phyloP scores from a whole-genome alignment of 2,888 invertebrate genomes.

The Plebejus anna region DNA sequence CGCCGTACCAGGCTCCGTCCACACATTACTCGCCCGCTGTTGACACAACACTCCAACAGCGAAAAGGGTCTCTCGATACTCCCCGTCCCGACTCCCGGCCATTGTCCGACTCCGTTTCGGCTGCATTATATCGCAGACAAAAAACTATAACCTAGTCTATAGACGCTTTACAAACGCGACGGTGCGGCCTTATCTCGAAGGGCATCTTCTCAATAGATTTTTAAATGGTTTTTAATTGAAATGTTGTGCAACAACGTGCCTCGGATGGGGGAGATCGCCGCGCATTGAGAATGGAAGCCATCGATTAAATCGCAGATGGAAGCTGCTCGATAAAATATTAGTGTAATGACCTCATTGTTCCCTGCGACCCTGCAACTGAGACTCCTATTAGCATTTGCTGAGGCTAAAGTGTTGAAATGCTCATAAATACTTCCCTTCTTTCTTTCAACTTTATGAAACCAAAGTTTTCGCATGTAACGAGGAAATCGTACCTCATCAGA shows the following conservation, averaged over 20 bases:
- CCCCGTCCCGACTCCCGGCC: constrained; percentile 73
- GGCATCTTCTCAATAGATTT: constrained; percentile 50
- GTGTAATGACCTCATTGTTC: background rate
- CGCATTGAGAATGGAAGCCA: background rate
- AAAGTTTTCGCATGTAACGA: background rate
- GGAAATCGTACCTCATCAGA: background rate
- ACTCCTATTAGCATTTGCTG: background rate
- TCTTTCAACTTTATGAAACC: background rate
- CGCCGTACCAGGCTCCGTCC: constrained; percentile 52
- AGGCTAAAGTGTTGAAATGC: constrained; percentile 1
- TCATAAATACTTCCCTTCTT: background rate
- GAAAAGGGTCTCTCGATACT: constrained; percentile 77
- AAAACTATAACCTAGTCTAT: constrained; percentile 45
- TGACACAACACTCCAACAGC: constrained; percentile 75
- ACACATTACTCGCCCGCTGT: constrained; percentile 69
- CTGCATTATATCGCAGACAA: constrained; percentile 51
- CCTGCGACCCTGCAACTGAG: background rate
- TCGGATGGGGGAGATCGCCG: constrained; percentile 30
- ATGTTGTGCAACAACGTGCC: constrained; percentile 46
- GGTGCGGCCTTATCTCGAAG: constrained; percentile 50
- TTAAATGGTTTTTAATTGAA: constrained; percentile 50
- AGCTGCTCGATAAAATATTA: background rate
- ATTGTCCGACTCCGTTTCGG: constrained; percentile 64
- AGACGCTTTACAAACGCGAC: constrained; percentile 29
- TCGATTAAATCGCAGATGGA: constrained; percentile 1